Evolutionary conservation across 2,113 vertebrate species (phyloP).

Genomic region (Leuciscus idus): DNA sequence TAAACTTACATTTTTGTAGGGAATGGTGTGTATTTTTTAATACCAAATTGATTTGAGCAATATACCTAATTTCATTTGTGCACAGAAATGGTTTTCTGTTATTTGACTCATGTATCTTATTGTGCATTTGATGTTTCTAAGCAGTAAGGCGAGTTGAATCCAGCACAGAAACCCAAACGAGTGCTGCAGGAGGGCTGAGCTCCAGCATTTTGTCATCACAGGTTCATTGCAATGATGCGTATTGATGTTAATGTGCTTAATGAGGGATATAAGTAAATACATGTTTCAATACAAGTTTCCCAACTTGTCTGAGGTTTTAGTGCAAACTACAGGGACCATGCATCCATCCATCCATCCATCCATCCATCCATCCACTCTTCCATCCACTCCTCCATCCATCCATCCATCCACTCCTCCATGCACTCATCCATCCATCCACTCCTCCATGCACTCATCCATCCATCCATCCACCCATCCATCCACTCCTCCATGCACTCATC

Average conservation of each 20-base stretch:
- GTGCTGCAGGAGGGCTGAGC: slow-evolving; percentile 4
- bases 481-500: too few species aligned
- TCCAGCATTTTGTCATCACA: not conserved
- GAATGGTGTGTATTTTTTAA: not conserved
- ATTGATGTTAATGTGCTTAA: not conserved
- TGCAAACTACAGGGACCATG: too few species aligned
- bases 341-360: too few species aligned
- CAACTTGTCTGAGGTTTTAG: too few species aligned
- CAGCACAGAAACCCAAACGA: not conserved
- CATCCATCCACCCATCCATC: too few species aligned
- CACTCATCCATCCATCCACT: too few species aligned
- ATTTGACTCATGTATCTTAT: not conserved
- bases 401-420: too few species aligned
- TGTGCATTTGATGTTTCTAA: not conserved
- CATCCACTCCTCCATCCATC: too few species aligned
- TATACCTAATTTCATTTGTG: not conserved
- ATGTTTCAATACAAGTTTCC: not conserved
- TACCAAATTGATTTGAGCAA: not conserved
- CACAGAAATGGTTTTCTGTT: not conserved
- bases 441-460: too few species aligned
- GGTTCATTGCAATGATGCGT: not conserved
- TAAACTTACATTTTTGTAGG: not conserved
- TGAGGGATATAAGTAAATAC: not conserved
- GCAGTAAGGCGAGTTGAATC: not conserved
- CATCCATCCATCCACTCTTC: too few species aligned